Base-by-base conservation (phyloP, 64 coral and sea anemone genomes). In the Hydrozoanthus tunicans region DNA sequence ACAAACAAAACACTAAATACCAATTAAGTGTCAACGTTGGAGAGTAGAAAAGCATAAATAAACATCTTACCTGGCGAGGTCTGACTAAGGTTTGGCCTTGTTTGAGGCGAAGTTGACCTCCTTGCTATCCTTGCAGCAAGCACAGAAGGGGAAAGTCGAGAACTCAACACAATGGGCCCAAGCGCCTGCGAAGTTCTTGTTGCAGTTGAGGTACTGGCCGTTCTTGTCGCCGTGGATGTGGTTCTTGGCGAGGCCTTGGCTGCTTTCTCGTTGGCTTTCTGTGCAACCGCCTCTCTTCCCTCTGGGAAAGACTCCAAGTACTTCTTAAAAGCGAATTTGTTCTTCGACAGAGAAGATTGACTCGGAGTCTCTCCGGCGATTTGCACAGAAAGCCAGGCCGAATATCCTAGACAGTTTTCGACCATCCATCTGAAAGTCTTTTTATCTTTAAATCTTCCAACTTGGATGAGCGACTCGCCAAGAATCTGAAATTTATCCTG, bases 301-400 rank as follows among this genome's bases (percentile, higher is more conserved):
- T 91, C 64, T 1, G 43, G 8, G 9, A 91, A 91, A 32, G n/a
- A 81, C n/a, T 80, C 70, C 78, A 91, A 20, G 65, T 61, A 91
- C 7, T 58, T 25, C 3, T 71, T 81, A 0, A 91, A n/a, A 1
- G 79, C 53, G 24, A 57, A 66, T 51, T 91, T 91, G 53, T 67
- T 74, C 0, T 27, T 56, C 0, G 64, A 59, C 6, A 91, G 13
- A 5, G 79, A 32, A 6, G 20, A 64, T 1, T 14, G 0, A 13
- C 77, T 26, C 56, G 59, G 64, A 4, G 59, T 81, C 72, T 81
- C 90, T 23, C 15, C 6, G 2, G 9, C 27, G 0, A 25, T n/a
- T 59, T 62, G 20, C 51, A 73, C 23, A 27, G 53, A 64, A 15
- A 91, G 53, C 64, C 62, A 91, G 58, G 62, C 56, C 1, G 90